These are phyloP conservation scores for Cotesia typhae DNA, from an alignment of 1,140 invertebrate genomes.

Conservation along the genomic window DNA sequence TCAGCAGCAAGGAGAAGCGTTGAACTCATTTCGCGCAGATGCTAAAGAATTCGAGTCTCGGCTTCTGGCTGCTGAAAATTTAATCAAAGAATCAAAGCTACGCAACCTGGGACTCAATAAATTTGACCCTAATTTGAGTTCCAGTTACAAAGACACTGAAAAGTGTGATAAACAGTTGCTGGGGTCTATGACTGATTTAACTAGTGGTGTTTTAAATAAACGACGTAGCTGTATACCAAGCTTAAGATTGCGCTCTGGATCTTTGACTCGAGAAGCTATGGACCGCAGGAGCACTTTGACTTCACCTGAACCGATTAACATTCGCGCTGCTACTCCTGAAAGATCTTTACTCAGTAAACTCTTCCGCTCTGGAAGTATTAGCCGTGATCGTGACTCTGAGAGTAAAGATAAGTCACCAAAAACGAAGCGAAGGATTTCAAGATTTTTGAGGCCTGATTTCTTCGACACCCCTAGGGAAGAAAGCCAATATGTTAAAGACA, in stretches of 20 bases:
- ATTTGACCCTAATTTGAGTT: slow-evolving; percentile 49
- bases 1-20: slow-evolving; percentile 41
- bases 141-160: slow-evolving; percentile 53
- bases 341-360: slow-evolving; percentile 69
- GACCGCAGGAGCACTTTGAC: slow-evolving; percentile 45
- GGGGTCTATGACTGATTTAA: slow-evolving; percentile 46
- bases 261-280: slow-evolving; percentile 52
- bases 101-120: slow-evolving; percentile 48
- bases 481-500: slow-evolving; percentile 74
- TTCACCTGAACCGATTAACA: slow-evolving; percentile 34
- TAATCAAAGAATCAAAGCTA: slow-evolving; percentile 61
- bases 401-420: slow-evolving; percentile 56
- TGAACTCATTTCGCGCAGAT: slow-evolving; percentile 40
- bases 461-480: slow-evolving; percentile 78
- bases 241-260: slow-evolving; percentile 55
- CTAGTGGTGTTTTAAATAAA: slow-evolving; percentile 42
- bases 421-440: slow-evolving; percentile 71
- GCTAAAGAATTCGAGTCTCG: slow-evolving; percentile 51
- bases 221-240: slow-evolving; percentile 57
- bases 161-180: slow-evolving; percentile 56
- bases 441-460: slow-evolving; percentile 80
- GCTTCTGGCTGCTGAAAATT: slow-evolving; percentile 58
- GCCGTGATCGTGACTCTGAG: slow-evolving; percentile 52
- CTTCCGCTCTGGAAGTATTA: slow-evolving; percentile 57
- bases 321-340: slow-evolving; percentile 55